A percentile compares a stretch with the other conserved stretches of the same genome.
These are phyloP conservation scores for Drosophila quadrilineata DNA, from an alignment of 1,140 invertebrate genomes.

Conservation along the genomic window DNA sequence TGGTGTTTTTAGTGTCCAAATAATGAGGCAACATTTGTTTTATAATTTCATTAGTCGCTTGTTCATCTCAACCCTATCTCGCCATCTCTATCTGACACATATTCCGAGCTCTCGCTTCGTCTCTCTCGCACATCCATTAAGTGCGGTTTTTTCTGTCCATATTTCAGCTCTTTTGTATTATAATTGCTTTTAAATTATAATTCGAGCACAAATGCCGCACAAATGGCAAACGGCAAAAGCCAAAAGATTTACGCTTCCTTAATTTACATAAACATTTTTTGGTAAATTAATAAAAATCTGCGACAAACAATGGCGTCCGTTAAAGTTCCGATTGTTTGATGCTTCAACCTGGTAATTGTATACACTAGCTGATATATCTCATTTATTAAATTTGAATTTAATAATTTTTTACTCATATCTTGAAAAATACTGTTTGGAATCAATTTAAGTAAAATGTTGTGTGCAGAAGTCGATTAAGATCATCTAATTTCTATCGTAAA, in stretches of 20 bases:
- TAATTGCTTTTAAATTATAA: conserved; percentile 73
- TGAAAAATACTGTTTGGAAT: too few species aligned
- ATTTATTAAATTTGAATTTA: too few species aligned
- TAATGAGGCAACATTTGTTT: conserved; percentile 77
- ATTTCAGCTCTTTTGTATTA: conserved; percentile 57
- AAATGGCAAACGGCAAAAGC: conserved; percentile 29
- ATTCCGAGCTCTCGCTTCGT: too few species aligned
- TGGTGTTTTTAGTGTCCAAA: conserved; percentile 74
- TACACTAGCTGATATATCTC: too few species aligned
- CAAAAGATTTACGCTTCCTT: conserved; percentile 37
- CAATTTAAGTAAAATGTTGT: too few species aligned
- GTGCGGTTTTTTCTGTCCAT: conserved; percentile 14
- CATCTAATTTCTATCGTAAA: too few species aligned
- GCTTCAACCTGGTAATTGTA: too few species aligned
- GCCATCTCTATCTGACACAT: background rate
- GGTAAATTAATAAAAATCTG: conserved; percentile 72
- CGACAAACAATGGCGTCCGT: conserved; percentile 48
- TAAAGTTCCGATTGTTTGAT: too few species aligned
- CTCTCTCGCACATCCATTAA: background rate
- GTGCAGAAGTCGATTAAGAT: too few species aligned
- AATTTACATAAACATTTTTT: conserved; percentile 78
- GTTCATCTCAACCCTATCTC: conserved; percentile 14
- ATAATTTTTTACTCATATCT: too few species aligned
- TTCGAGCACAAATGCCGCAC: conserved; percentile 43
- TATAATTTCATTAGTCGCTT: conserved; percentile 77